Base-by-base conservation (phyloP, 2,113 vertebrate genomes). In the Psophia crepitans region DNA sequence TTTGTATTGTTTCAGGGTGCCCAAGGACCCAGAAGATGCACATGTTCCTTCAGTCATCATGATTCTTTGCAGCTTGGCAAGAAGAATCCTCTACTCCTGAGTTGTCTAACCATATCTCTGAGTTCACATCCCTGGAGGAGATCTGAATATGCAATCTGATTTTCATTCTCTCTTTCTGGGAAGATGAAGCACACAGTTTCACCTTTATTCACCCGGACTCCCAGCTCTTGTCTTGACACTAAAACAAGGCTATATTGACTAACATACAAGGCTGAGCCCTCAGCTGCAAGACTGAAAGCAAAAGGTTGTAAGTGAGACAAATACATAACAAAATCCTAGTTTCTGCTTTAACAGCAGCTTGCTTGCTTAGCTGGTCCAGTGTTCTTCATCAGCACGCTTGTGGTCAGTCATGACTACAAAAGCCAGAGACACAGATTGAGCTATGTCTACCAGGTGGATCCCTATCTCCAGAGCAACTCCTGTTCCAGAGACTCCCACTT, bases 341-440 rank as follows among this genome's bases (percentile, higher is more conserved):
- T 69, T 74, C 44, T 54, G 4, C 5, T 69, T 74, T 30, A 74
- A 33, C 18, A 78, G 27, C 18, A 51, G 33, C 16, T 89, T 51
- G 20, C 13, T 58, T 44, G 23, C 26, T 79, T 73, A 85, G 74
- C 65, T 75, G 46, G 15, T 35, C 75, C 41, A 18, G 16, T 8
- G 60, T 46, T n/a, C 26, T 27, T 43, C 51, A 70, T 3, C 22
- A 20, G 30, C 65, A 44, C 0, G 0, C 9, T 35, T 69, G 26
- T 39, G 41, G 8, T 53, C 37, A 75, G 48, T 8, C 20, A 5
- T 8, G 44, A 20, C 21, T 43, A 10, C 16, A 35, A 48, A 65
- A 44, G 6, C 17, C n/a, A 41, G 35, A 6, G 30, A 35, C 15
- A 6, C 33, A 56, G 8, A 23, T 0, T 41, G 63, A 89, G 14